Percentiles rank a stretch among this genome's conserved stretches.
phyloP scores from a whole-genome alignment of 2,888 invertebrate genomes.

The Lamellibrachia satsuma region DNA sequence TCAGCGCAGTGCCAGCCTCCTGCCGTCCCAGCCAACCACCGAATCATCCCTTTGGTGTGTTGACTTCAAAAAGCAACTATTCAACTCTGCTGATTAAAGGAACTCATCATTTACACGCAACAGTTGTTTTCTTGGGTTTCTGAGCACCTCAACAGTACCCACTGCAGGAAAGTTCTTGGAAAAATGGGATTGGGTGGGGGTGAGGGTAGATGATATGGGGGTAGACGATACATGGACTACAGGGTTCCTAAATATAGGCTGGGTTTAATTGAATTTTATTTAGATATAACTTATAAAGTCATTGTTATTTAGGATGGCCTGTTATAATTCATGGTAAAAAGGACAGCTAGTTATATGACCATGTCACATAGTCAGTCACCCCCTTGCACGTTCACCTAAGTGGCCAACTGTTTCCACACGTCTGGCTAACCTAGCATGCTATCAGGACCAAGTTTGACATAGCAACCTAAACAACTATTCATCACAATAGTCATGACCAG shows the following conservation, averaged over 20 bases:
- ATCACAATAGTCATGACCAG: too few species aligned
- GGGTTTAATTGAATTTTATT: too few species aligned
- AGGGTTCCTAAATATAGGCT: not conserved
- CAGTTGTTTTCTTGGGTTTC: not conserved
- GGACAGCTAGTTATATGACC: too few species aligned
- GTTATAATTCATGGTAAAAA: too few species aligned
- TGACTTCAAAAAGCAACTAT: conserved; percentile 4
- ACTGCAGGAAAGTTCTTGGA: not conserved
- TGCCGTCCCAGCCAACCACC: not conserved
- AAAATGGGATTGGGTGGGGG: not conserved
- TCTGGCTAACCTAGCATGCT: too few species aligned
- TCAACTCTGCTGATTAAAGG: not conserved
- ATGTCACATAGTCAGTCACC: too few species aligned
- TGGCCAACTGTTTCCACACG: too few species aligned
- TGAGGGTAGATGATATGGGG: not conserved
- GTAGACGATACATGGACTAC: not conserved
- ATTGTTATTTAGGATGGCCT: too few species aligned
- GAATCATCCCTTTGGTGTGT: not conserved
- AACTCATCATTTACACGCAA: not conserved
- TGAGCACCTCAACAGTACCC: not conserved
- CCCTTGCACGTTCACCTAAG: too few species aligned
- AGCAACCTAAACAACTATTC: too few species aligned
- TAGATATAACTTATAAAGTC: too few species aligned
- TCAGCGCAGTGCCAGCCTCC: not conserved
- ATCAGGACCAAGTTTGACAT: too few species aligned